Base-by-base conservation (phyloP, 2,797 vertebrate genomes). In the Pseudochirops corinnae region DNA sequence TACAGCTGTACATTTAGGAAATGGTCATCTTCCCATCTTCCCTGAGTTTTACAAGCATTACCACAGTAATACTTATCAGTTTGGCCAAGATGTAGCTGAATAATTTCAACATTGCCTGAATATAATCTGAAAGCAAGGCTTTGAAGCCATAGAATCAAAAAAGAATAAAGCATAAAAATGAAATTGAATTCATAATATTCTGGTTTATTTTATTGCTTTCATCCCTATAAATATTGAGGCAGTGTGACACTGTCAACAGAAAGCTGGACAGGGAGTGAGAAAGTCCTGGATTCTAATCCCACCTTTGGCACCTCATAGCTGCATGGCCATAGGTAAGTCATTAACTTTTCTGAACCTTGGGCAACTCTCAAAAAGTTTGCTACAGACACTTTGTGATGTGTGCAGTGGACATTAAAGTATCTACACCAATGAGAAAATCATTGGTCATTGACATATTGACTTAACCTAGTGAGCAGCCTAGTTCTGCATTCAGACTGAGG, bases 181-280 rank as follows among this genome's bases (percentile, higher is more conserved):
- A 87, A 87, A 87, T 87, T 46, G 24, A 87, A 87, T 46, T 87
- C 74, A 87, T 87, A 46, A 46, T 87, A 87, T 87, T 50, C 39
- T 87, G 10, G 57, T 95, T 96, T 33, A 39, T 93, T 96, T 98
- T 91, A 92, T 16, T 92, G 58, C 90, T 90, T 92, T 62, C 90
- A 92, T 93, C 16, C 87, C 93, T 50, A 87, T 28, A 87, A 87
- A 87, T 87, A 82, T 50, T 87, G 39, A 50, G 24, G 39, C 39
- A 87, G 9, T 87, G 39, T 50, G 21, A 50, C 13, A 26, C 11
- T 33, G 31, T 39, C 9, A 12, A 46, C 39, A 87, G 21, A 82
- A 18, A 21, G 24, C 67, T 28, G 7, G 10, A 46, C 39, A 12
- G 26, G 24, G 39, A 24, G 3, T 82, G 21, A 46, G 21, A 9